A percentile compares a stretch with the other conserved stretches of the same genome.
These are phyloP conservation scores for Umimayanthus chanpuru DNA, from an alignment of 92 coral and sea anemone genomes.

Conservation along the genomic window DNA sequence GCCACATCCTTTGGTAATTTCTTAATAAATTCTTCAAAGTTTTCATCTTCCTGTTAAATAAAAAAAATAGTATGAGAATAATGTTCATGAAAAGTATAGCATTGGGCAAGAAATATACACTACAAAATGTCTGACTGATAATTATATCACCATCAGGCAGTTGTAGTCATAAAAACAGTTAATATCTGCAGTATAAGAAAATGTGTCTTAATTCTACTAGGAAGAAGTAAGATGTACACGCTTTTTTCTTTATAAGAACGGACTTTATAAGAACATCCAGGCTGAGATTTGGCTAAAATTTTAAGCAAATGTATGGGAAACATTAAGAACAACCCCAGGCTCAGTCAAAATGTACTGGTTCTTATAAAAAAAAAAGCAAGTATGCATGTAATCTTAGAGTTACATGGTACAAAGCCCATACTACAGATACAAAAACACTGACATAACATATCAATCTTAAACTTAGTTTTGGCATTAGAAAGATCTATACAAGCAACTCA, in stretches of 20 bases:
- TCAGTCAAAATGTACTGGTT: no score
- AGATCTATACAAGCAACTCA: slow-evolving; percentile 1
- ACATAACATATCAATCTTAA: slow-evolving; percentile 6
- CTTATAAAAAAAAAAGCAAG: no score
- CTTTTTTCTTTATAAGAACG: no score
- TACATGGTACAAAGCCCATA: slow-evolving; percentile 7
- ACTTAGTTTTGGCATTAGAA: slow-evolving; percentile 24
- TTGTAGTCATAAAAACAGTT: slow-evolving; percentile 6
- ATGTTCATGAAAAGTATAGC: slow-evolving; percentile 2
- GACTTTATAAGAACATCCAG: no score
- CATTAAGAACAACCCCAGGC: no score
- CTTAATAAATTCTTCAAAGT: slow-evolving; percentile 8
- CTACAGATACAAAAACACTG: slow-evolving; percentile 10
- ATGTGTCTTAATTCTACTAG: neutral
- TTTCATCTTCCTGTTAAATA: slow-evolving; percentile 11
- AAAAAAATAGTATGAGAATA: neutral
- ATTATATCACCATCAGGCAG: slow-evolving; percentile 2
- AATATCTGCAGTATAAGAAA: slow-evolving; percentile 8
- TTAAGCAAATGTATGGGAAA: no score
- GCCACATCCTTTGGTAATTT: slow-evolving; percentile 1
- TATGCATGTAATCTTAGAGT: neutral
- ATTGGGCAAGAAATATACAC: slow-evolving; percentile 13
- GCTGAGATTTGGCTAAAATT: no score
- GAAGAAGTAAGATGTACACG: slow-evolving; percentile 6
- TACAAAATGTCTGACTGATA: neutral